Base-by-base conservation (phyloP, 2,113 vertebrate genomes). In the Campylomormyrus tamandua region DNA sequence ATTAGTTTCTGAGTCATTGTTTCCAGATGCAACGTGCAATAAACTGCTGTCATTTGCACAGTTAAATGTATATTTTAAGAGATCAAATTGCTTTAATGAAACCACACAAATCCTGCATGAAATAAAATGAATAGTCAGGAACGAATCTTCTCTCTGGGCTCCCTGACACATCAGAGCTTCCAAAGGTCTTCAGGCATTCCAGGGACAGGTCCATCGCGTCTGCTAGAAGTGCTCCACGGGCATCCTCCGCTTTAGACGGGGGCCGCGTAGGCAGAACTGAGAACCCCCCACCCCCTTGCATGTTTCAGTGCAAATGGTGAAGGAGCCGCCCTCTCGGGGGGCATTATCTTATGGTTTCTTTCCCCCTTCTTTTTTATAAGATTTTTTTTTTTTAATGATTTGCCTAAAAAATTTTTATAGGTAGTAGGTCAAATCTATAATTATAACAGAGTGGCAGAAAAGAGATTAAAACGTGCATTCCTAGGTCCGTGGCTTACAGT, bases 301-400 rank as follows among this genome's bases (percentile, higher is more conserved):
- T 95, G 94, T 92, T 94, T 94, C 91, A 93, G 92, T 94, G 93
- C 93, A 93, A 92, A 80, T 90, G 80, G 92, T 53, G 91, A 90
- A 77, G 84, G 90, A 92, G 91, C 91, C 90, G 77, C 88, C 74
- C 87, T 91, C 93, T 91, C 39, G 87, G 91, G 93, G 91, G 93
- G 93, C 92, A 93, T 93, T 88, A 92, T 91, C 88, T 91, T 89
- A 88, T n/a, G 91, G 94, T 92, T 90, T 58, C 93, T 93, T 92
- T 91, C 39, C 88, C 83, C 74, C 86, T 87, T 74, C 31, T 91
- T 93, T 93, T 94, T 92, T 92, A 92, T 90, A 49, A 87, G 90
- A 87, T 88, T 90, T 90, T 91, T 5, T 53, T 91, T 91, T 91
- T 91, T 90, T 90, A 92, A 93, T 91, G 84, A 92, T 45, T 92